Percentiles rank a stretch among this genome's conserved stretches.
phyloP scores from a whole-genome alignment of 2,888 invertebrate genomes.

The Eristalinus aeneus region DNA sequence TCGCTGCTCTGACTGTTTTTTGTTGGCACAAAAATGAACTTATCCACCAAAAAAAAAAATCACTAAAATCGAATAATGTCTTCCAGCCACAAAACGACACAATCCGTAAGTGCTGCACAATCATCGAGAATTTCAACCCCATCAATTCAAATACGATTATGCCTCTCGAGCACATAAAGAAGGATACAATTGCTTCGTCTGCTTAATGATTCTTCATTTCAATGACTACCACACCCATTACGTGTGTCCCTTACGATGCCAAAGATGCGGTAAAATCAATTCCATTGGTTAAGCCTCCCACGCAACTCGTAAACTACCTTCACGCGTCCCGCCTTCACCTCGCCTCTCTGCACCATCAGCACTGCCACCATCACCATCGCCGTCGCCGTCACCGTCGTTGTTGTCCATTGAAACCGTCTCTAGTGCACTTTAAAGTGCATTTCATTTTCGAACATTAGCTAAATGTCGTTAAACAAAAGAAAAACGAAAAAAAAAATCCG shows the following conservation, averaged over 20 bases:
- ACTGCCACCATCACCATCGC: background rate
- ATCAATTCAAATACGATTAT: background rate
- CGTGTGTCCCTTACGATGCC: constrained; percentile 3
- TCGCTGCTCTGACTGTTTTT: too few relatives aligned
- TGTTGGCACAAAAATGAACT: too few relatives aligned
- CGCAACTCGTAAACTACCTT: constrained; percentile 48
- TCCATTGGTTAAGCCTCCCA: constrained; percentile 34
- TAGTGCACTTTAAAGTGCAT: constrained; percentile 58
- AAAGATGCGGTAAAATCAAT: constrained; percentile 30
- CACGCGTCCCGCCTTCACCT: background rate
- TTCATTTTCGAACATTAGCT: constrained; percentile 53
- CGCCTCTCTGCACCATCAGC: background rate
- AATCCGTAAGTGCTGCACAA: background rate
- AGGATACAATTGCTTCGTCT: background rate
- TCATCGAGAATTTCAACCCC: background rate
- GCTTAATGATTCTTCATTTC: background rate
- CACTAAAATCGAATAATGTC: too few relatives aligned
- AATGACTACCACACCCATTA: constrained; percentile 51
- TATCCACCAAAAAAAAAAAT: too few relatives aligned
- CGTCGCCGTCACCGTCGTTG: background rate
- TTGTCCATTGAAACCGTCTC: background rate
- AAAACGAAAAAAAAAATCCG: too few relatives aligned
- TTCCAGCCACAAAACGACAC: background rate
- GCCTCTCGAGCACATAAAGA: background rate
- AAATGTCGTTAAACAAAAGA: constrained; percentile 58